Percentiles rank a stretch among this genome's conserved stretches.
Evolutionary conservation across 1,140 invertebrate genomes (phyloP).

Genomic region (Halotydeus destructor): DNA sequence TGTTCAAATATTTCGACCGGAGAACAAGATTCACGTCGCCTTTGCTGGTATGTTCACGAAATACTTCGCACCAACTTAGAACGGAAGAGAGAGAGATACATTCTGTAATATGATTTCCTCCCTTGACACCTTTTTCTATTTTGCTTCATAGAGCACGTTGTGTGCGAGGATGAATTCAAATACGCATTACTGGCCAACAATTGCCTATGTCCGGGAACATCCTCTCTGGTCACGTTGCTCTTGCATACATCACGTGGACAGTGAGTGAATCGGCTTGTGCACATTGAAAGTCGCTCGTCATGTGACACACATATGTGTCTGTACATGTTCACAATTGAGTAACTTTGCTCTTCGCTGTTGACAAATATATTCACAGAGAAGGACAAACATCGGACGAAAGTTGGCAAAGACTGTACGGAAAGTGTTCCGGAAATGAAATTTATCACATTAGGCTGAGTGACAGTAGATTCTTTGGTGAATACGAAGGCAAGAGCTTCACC

Average conservation of each 20-base stretch:
- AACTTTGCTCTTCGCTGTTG: conserved; percentile 15
- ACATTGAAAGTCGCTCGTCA: not conserved
- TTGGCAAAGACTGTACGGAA: conserved; percentile 87
- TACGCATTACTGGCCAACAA: conserved; percentile 91
- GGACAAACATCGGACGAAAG: conserved; percentile 81
- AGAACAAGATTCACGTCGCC: conserved; percentile 96
- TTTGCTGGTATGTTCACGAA: conserved; percentile 43
- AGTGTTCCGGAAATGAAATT: conserved; percentile 95
- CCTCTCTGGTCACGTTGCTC: conserved; percentile 78
- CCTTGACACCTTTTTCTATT: too few relatives aligned
- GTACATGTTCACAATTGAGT: not conserved
- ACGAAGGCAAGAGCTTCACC: conserved; percentile 93
- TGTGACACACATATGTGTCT: conserved; percentile 2
- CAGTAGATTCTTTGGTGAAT: conserved; percentile 90
- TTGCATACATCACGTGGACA: conserved; percentile 86
- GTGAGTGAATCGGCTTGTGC: conserved; percentile 38
- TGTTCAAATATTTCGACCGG: conserved; percentile 90
- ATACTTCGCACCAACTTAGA: not conserved
- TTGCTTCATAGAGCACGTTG: conserved; percentile 48
- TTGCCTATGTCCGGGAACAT: conserved; percentile 87
- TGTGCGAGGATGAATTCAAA: conserved; percentile 90
- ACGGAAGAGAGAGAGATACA: too few relatives aligned
- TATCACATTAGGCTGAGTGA: conserved; percentile 88
- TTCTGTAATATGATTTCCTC: too few relatives aligned
- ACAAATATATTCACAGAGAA: conserved; percentile 45